Base-by-base conservation (phyloP, 2,113 vertebrate species). In the Anolis carolinensis region DNA sequence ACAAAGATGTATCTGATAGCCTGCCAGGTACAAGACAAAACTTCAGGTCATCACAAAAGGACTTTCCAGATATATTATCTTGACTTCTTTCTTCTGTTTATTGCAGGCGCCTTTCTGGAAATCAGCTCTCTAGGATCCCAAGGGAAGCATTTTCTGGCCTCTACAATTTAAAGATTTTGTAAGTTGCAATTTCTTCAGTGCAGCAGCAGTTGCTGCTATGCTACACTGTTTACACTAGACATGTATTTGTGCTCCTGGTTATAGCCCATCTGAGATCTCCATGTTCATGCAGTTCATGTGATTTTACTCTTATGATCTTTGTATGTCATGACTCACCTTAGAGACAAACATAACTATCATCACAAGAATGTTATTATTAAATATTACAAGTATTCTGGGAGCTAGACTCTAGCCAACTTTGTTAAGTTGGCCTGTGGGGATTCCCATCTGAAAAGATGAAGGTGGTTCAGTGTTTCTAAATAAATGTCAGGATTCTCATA, bases 131-230 rank as follows among this genome's bases (percentile, higher is more conserved):
- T 86, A 97, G 96, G 87, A 98, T 99, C 95, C 97, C 98, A 0
- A 96, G 95, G 90, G 95, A 96, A 48, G 96, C 96, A 25, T 97
- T 99, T 95, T 96, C 97, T 62, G 98, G 98, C 70, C 98, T 99
- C 90, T 95, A 97, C 95, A 98, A 96, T 94, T 97, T 99, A 90
- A 99, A 98, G 96, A 98, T 98, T 77, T 94, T 99, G 98, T 99
- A 96, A 98, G 98, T 98, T 96, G 36, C 65, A 82, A 13, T 0
- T 8, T 80, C 5, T 25, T 7, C 0, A 27, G 13, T 52, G 55
- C 14, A 59, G 55, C 7, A 82, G n/a, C 36, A n/a, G n/a, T n/a
- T 74, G 10, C 70, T 1, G 2, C 2, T 77, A 4, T 59, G 16
- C 23, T 2, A 0, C 44, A 65, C n/a, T 65, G 36, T n/a, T 77